phyloP scores from a whole-genome alignment of 1,140 invertebrate genomes.

The Drosophila pandora region DNA sequence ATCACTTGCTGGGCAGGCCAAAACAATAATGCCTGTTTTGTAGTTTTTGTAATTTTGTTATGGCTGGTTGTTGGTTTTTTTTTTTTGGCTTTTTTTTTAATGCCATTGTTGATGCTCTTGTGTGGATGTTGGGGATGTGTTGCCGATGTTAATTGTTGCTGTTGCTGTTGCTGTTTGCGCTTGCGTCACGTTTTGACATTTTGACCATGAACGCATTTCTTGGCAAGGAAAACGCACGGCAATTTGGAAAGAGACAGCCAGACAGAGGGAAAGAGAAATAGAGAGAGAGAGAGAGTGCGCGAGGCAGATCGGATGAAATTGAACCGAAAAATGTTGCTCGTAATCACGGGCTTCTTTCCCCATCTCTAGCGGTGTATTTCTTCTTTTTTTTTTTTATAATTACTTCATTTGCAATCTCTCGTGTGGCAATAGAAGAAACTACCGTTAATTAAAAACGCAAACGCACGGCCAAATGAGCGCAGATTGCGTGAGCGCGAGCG shows the following conservation, averaged over 20 bases:
- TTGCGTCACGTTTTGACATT: conserved; percentile 61
- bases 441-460: conserved; percentile 78
- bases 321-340: conserved; percentile 58
- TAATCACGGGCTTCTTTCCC: conserved; percentile 44
- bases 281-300: too few relatives aligned
- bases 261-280: conserved; percentile 18
- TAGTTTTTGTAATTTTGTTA: conserved; percentile 14
- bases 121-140: conserved; percentile 14
- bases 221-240: conserved; percentile 55
- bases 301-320: conserved; percentile 33
- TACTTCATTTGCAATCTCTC: conserved; percentile 79
- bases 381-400: conserved; percentile 52
- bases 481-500: conserved; percentile 23
- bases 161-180: conserved; percentile 29
- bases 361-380: conserved; percentile 20
- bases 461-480: conserved; percentile 64
- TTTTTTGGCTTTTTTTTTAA: conserved; percentile 15
- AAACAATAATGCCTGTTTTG: not conserved
- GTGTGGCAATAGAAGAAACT: conserved; percentile 76
- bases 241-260: conserved; percentile 4
- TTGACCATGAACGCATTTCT: conserved; percentile 79
- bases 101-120: conserved; percentile 33
- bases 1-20: conserved; percentile 15
- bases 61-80: conserved; percentile 8
- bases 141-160: conserved; percentile 23